Conservation (phyloP, 2,113 vertebrate species). For the Megaceryle torquata region DNA sequence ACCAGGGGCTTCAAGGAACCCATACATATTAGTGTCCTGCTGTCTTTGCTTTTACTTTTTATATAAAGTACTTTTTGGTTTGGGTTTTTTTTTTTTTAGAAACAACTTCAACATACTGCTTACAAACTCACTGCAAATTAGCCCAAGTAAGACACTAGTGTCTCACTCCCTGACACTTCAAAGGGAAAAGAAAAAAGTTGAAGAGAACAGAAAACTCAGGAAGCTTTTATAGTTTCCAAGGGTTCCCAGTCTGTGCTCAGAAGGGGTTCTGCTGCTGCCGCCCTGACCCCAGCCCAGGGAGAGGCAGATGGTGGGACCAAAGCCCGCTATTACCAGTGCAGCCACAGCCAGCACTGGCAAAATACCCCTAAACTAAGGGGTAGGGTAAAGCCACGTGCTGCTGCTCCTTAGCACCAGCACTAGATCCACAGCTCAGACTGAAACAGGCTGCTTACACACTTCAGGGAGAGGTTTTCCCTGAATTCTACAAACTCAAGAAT, state of each 20-base stretch:
- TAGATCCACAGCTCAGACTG: not conserved
- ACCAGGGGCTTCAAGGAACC: not conserved
- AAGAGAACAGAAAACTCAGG: not conserved
- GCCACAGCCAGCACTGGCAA: not conserved
- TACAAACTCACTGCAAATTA: not conserved
- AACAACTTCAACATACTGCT: not conserved
- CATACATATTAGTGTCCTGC: not conserved
- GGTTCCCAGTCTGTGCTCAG: not conserved
- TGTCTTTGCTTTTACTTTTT: not conserved
- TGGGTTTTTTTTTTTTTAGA: not conserved
- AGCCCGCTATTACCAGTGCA: not conserved
- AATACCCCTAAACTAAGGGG: not conserved
- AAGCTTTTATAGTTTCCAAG: not conserved
- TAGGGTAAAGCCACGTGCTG: not conserved
- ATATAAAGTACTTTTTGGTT: not conserved
- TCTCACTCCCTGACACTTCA: not conserved
- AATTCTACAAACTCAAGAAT: not conserved
- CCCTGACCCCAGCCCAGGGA: not conserved
- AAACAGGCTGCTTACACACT: rapidly evolving
- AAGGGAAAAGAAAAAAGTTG: not conserved
- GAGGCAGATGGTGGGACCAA: not conserved
- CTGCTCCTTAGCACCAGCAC: not conserved
- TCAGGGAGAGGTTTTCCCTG: rapidly evolving
- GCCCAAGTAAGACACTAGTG: not conserved
- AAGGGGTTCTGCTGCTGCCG: not conserved